Evolutionary conservation across 1,140 invertebrate genomes (phyloP), one percentile per base, ranked within the genome.

Genomic region (Heterodera schachtii): DNA sequence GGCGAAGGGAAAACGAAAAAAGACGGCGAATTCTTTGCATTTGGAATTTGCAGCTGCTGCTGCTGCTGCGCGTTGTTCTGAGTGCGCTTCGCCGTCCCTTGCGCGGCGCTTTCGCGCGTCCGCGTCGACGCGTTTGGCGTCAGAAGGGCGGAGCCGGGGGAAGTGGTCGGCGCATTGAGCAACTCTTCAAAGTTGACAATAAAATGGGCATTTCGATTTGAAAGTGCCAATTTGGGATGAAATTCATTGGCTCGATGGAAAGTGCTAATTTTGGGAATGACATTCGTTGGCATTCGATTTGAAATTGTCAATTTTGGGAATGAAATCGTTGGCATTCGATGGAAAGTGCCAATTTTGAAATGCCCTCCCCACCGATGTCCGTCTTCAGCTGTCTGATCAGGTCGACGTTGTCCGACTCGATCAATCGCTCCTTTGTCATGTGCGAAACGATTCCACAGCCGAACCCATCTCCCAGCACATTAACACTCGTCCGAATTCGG

Each of bases 401-500:
- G 41, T 86, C 84, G 70, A 87, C 79, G 71, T 84, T 79, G 75
- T 87, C 85, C 7, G 84, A 77, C 71, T 92, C 91, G 43, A 92
- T 91, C 57, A 86, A 52, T 31, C 81, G 76, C 60, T 87, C 79
- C 66, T 87, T 84, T 21, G 86, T 87, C 71, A 86, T 49, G 74
- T 86, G 93, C 88, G 96, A 93, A 19, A 98, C 96, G 31, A 98
- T 94, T 79, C 95, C 95, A 64, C 96, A 95, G 57, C 96, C 96
- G 70, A 97, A 92, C 71, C 95, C 94, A 91, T 98, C 96, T 82
- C 96, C 96, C 31, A 83, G 64, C 19, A 98, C 96, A 90, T 98
- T 98, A 82, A 98, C 95, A 83, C 95, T 95, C 69, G 96, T 98
- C 75, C 96, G 93, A 92, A 98, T 96, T 83, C 96, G 94, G 91